phyloP scores from a whole-genome alignment of 2,888 invertebrate genomes.

The Macrophya annulata region DNA sequence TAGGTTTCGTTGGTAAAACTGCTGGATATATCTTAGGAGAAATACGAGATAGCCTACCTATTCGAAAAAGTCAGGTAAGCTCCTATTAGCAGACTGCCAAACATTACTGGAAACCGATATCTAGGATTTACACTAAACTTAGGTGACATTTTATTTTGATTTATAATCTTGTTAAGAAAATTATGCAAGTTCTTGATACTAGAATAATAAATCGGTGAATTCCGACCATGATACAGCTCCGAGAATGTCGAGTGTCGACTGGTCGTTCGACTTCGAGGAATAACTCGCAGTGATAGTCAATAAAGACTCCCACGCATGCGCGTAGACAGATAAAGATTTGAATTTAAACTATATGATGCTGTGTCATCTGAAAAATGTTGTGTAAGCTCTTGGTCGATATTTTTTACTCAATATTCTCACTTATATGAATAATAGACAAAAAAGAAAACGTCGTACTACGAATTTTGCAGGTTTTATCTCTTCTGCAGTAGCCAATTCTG shows the following conservation, averaged over 20 bases:
- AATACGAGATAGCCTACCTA: slow-evolving; percentile 48
- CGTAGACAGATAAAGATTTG: slow-evolving; percentile 5
- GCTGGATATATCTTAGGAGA: background rate
- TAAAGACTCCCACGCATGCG: background rate
- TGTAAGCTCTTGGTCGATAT: background rate
- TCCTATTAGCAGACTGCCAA: slow-evolving; percentile 39
- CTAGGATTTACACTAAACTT: background rate
- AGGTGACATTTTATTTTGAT: background rate
- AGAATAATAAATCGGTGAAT: background rate
- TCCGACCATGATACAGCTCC: background rate
- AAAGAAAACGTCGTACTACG: background rate
- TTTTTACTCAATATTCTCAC: too few species aligned
- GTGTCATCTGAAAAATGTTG: background rate
- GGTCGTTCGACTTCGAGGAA: slow-evolving; percentile 12
- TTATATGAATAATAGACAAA: background rate
- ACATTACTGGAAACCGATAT: slow-evolving; percentile 19
- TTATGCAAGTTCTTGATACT: slow-evolving; percentile 18
- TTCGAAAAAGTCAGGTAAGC: slow-evolving; percentile 53
- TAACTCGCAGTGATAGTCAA: background rate
- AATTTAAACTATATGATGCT: background rate
- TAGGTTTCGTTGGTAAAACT: background rate
- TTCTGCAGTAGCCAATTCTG: background rate
- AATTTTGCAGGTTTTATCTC: background rate
- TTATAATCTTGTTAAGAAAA: background rate
- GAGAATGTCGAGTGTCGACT: slow-evolving; percentile 17